Percentiles rank a stretch among this genome's conserved stretches.
These are phyloP conservation scores for Drosophila planitibia DNA, from an alignment of 2,888 invertebrate species.

Conservation along the genomic window DNA sequence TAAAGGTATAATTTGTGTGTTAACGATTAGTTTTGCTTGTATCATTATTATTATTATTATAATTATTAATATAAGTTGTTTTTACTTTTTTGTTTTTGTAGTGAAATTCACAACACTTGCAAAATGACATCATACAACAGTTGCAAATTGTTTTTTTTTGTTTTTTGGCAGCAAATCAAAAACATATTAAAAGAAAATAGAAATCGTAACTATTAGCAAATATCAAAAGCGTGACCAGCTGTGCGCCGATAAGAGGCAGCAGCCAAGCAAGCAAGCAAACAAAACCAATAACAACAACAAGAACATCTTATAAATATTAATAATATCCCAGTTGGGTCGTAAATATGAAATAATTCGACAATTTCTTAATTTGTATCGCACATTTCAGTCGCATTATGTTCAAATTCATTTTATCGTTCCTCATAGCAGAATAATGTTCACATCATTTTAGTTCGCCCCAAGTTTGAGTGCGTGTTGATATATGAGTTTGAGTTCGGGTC, in stretches of 20 bases:
- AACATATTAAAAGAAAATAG: slow-evolving; percentile 43
- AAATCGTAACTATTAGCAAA: slow-evolving; percentile 67
- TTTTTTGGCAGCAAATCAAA: slow-evolving; percentile 70
- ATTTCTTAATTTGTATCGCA: slow-evolving; percentile 76
- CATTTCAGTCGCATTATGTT: slow-evolving; percentile 63
- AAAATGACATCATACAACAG: slow-evolving; percentile 73
- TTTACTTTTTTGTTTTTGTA: slow-evolving; percentile 24
- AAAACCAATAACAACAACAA: slow-evolving; percentile 27
- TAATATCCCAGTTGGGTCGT: slow-evolving; percentile 36
- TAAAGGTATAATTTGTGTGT: slow-evolving; percentile 58
- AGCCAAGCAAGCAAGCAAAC: slow-evolving; percentile 41
- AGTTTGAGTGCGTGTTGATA: slow-evolving; percentile 6
- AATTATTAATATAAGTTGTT: slow-evolving; percentile 15
- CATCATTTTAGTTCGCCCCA: slow-evolving; percentile 22
- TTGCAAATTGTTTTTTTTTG: slow-evolving; percentile 63
- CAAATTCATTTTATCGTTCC: slow-evolving; percentile 52
- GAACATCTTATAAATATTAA: slow-evolving; percentile 53
- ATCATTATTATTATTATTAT: slow-evolving; percentile 32
- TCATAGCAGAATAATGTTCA: slow-evolving; percentile 6
- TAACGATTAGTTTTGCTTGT: slow-evolving; percentile 72
- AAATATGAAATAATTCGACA: slow-evolving; percentile 73
- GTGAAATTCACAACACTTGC: slow-evolving; percentile 70
- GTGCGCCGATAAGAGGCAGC: slow-evolving; percentile 71
- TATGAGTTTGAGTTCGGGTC: slow-evolving; percentile 16
- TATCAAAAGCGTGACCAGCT: slow-evolving; percentile 73